Base-by-base conservation (phyloP, 2,888 invertebrate species). In the Apotomis turbidana region DNA sequence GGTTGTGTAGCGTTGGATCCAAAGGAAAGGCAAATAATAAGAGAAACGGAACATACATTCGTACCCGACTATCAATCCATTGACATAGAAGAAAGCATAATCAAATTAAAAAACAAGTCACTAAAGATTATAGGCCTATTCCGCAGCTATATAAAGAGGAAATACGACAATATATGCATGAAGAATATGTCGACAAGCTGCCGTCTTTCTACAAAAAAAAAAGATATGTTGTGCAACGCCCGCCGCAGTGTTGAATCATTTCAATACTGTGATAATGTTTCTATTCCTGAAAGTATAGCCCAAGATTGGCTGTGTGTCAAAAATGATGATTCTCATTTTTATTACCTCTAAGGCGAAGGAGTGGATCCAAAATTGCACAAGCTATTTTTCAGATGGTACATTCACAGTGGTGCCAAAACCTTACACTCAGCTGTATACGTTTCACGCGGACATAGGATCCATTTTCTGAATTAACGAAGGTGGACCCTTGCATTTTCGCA, bases 401-500 rank as follows among this genome's bases (percentile, higher is more conserved):
- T 12, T 49, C 15, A 51, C 10, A 49, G 49, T 12, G 12, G 27
- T 49, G 27, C 61, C 27, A 27, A 10, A 27, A 27, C 61, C 27
- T 4, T 46, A 41, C 49, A 12, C 27, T 27, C 36, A 49, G 49
- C n/a, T 27, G 41, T n/a, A 49, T 59, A 59, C 9, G n/a, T 62
- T 62, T 6, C 36, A 62, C 15, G 62, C 12, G 27, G 62, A 51
- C 61, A 12, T 49, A 49, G 61, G 49, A 3, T 49, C 51, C 6
- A 54, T 1, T 15, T 15, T 15, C 5, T 4, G 55, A 57, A 15
- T 57, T 57, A 3, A 46, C 59, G 59, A 62, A 62, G 62, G 62
- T 51, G 51, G 60, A 46, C 3, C 60, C 63, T 51, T 63, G 52
- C 63, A 63, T 63, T n/a, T 52, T 52, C 13, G 51, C 63, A 52